A percentile compares a stretch with the other conserved stretches of the same genome.
Evolutionary conservation across 2,888 invertebrate genomes (phyloP).

Genomic region (Amphipyra tragopoginis): DNA sequence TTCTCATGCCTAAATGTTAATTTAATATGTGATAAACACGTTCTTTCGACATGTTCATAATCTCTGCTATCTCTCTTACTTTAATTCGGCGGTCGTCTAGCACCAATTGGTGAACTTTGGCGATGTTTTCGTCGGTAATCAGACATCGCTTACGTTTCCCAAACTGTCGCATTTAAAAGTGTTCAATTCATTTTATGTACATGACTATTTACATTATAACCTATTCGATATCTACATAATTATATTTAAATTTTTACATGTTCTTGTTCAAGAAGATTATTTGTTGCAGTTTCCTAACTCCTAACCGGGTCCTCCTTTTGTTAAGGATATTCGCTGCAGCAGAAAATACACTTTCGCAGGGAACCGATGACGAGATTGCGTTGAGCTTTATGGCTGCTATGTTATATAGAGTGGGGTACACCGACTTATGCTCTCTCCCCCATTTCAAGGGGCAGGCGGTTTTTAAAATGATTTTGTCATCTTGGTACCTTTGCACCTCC

Average conservation of each 20-base stretch:
- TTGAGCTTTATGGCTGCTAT: conserved; percentile 20
- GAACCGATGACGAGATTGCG: conserved; percentile 23
- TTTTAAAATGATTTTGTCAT: conserved; percentile 19
- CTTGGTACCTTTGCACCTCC: conserved; percentile 30
- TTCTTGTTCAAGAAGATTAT: conserved; percentile 19
- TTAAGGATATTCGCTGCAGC: conserved; percentile 6
- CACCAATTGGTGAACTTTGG: too few species aligned
- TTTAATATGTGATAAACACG: too few species aligned
- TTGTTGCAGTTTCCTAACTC: conserved; percentile 29
- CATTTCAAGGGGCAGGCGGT: conserved; percentile 26
- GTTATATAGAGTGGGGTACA: conserved; percentile 26
- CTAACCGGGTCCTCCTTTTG: conserved; percentile 24
- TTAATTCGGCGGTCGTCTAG: too few species aligned
- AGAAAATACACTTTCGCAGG: conserved; percentile 31
- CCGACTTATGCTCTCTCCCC: conserved; percentile 16
- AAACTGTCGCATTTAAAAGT: too few species aligned
- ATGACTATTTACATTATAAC: too few species aligned
- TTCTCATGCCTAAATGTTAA: too few species aligned
- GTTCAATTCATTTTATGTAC: too few species aligned
- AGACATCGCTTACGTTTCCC: too few species aligned
- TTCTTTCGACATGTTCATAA: too few species aligned
- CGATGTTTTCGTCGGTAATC: too few species aligned
- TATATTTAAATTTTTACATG: neutral
- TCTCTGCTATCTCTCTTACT: too few species aligned
- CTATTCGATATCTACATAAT: too few species aligned